Conservation (phyloP, 1,140 invertebrate species). For the Theocolax elegans region DNA sequence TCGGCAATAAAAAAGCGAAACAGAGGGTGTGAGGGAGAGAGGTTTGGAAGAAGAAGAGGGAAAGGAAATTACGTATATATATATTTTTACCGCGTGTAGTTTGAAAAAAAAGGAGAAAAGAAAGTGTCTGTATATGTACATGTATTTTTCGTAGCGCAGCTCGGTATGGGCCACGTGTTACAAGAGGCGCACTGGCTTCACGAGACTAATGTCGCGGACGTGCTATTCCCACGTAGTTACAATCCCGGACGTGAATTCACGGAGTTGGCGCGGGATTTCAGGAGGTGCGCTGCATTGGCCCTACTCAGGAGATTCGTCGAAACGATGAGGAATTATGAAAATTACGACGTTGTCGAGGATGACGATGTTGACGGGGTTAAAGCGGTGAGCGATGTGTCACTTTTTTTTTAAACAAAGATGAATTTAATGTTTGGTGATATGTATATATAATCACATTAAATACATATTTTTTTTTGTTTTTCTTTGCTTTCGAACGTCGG, state of each 20-base stretch:
- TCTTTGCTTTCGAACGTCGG: too few relatives aligned
- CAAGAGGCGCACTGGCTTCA: constrained; percentile 73
- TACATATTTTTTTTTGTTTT: too few relatives aligned
- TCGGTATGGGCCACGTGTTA: constrained; percentile 72
- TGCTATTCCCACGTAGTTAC: constrained; percentile 76
- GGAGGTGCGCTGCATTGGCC: constrained; percentile 72
- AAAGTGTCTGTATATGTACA: too few relatives aligned
- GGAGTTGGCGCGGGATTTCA: constrained; percentile 74
- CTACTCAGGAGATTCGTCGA: constrained; percentile 70
- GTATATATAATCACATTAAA: too few relatives aligned
- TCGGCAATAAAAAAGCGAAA: not conserved
- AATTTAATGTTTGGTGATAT: too few relatives aligned
- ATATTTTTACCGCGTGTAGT: not conserved
- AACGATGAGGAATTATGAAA: constrained; percentile 37
- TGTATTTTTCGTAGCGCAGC: constrained; percentile 48
- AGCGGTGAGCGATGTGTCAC: too few relatives aligned
- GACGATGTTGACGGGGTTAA: too few relatives aligned
- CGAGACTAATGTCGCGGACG: constrained; percentile 69
- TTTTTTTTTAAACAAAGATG: too few relatives aligned
- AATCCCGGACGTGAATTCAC: constrained; percentile 68
- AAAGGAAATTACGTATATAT: not conserved
- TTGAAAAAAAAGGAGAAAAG: not conserved
- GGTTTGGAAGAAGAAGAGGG: not conserved
- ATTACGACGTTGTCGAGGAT: not conserved
- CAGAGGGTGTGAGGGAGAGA: not conserved